These are phyloP conservation scores for Galerucella calmariensis DNA, from an alignment of 2,888 invertebrate species.

Conservation along the genomic window DNA sequence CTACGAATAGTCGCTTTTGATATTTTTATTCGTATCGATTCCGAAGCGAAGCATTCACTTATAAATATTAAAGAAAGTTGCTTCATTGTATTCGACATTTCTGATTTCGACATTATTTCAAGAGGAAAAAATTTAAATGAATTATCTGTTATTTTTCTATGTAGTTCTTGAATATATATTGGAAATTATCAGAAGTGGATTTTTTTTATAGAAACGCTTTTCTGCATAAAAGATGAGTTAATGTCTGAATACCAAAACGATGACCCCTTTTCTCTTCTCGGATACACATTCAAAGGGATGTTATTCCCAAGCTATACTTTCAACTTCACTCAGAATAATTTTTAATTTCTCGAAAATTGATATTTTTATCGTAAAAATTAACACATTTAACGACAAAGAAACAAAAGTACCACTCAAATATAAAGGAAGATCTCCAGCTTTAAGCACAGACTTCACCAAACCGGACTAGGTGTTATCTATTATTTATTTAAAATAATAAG, in stretches of 20 bases:
- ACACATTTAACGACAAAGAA: too few relatives aligned
- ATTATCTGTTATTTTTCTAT: constrained; percentile 21
- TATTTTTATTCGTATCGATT: not conserved
- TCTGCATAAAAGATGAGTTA: constrained; percentile 7
- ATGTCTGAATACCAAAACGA: constrained; percentile 10
- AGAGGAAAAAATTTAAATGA: constrained; percentile 18
- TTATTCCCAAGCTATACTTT: not conserved
- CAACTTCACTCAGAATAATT: too few relatives aligned
- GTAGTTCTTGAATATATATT: constrained; percentile 27
- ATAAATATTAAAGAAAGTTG: constrained; percentile 11
- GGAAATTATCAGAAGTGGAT: constrained; percentile 27
- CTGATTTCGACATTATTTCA: not conserved
- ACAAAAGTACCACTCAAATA: too few relatives aligned
- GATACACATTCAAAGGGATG: not conserved
- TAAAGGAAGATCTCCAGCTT: too few relatives aligned
- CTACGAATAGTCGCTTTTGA: not conserved
- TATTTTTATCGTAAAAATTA: too few relatives aligned
- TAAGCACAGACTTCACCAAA: too few relatives aligned
- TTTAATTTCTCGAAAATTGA: too few relatives aligned
- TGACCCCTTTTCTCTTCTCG: not conserved
- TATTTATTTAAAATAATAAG: too few relatives aligned
- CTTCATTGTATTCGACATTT: not conserved
- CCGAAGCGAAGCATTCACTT: constrained; percentile 1
- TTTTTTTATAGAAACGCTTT: constrained; percentile 8
- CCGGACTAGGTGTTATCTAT: too few relatives aligned